Evolutionary conservation across 2,888 invertebrate species (phyloP).

Genomic region (Harpalus rufipes): DNA sequence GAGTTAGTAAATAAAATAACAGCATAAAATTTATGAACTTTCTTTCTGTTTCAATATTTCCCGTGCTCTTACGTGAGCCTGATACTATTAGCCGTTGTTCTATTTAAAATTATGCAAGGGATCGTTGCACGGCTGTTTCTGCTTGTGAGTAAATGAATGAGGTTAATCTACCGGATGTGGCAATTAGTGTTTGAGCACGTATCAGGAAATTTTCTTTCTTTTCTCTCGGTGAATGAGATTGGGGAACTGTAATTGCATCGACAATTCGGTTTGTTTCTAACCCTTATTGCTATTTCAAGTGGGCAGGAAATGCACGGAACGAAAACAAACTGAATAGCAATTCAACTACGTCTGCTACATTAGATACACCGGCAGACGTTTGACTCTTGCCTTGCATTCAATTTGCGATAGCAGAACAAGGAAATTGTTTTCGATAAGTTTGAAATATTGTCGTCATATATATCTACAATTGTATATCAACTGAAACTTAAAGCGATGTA

Average conservation of each 20-base stretch:
- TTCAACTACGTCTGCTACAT: slow-evolving; percentile 24
- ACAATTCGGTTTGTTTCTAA: slow-evolving; percentile 58
- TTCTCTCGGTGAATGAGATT: slow-evolving; percentile 35
- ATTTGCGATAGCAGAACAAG: too few relatives aligned
- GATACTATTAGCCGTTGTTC: neutral
- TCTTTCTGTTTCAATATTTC: too few relatives aligned
- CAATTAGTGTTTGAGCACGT: slow-evolving; percentile 54
- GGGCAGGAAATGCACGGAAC: slow-evolving; percentile 43
- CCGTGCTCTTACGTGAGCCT: neutral
- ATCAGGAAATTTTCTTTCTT: slow-evolving; percentile 53
- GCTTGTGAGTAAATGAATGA: slow-evolving; percentile 39
- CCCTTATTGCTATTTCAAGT: slow-evolving; percentile 59
- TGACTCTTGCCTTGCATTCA: neutral
- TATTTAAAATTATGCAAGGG: neutral
- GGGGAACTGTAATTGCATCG: slow-evolving; percentile 56
- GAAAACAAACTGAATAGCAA: slow-evolving; percentile 35
- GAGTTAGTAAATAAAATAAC: too few relatives aligned
- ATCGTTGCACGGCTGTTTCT: neutral
- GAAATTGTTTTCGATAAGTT: too few relatives aligned
- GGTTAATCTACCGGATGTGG: slow-evolving; percentile 45
- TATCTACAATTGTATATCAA: too few relatives aligned
- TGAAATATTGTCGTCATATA: too few relatives aligned
- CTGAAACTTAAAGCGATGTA: too few relatives aligned
- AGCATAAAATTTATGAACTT: too few relatives aligned
- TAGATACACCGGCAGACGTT: neutral